Base-by-base conservation (phyloP, 2,888 invertebrate genomes). In the Meliscaeva auricollis region DNA sequence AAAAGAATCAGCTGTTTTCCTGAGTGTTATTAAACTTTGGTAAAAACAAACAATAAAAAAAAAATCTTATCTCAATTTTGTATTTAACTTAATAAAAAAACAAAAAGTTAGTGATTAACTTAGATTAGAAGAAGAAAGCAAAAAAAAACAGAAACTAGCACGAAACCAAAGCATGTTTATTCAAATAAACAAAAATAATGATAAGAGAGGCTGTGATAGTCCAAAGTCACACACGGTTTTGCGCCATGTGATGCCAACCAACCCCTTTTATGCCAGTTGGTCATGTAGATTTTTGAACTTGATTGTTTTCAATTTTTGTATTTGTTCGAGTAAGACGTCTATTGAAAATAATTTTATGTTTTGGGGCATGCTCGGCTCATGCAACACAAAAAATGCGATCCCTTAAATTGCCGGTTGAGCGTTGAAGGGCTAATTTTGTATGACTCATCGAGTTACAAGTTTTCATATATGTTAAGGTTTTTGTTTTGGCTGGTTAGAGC, bases 131-230 rank as follows among this genome's bases (percentile, higher is more conserved):
- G 15, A 58, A 17, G 11, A 32, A 58, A 17, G 11, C 17, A 35
- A 13, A 22, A 41, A 48, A 13, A 44, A n/a, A 8, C 7, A 41
- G 8, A 30, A 30, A 32, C 6, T 1, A n/a, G 17, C 64, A 46
- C 41, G 60, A n/a, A 44, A 5, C 0, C n/a, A 3, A 7, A 15
- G 35, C 66, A 50, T 66, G 66, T 50, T 62, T 50, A 35, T 22
- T 48, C 2, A 35, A 66, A 35, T 50, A 66, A 66, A 41, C 30
- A 52, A 30, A 41, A 38, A 9, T 3, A 1, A 52, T 52, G 79
- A 83, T 83, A 75, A 66, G 50, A 11, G 50, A 64, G 3, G 41
- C 64, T 81, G 52, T n/a, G 13, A n/a, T 17, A 48, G 48, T 66
- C 32, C 30, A 66, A 48, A 48, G 32, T 32, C 9, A 9, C 20